These are phyloP conservation scores for Dipodomys stephensi DNA, from an alignment of 2,113 vertebrate genomes.

Conservation along the genomic window DNA sequence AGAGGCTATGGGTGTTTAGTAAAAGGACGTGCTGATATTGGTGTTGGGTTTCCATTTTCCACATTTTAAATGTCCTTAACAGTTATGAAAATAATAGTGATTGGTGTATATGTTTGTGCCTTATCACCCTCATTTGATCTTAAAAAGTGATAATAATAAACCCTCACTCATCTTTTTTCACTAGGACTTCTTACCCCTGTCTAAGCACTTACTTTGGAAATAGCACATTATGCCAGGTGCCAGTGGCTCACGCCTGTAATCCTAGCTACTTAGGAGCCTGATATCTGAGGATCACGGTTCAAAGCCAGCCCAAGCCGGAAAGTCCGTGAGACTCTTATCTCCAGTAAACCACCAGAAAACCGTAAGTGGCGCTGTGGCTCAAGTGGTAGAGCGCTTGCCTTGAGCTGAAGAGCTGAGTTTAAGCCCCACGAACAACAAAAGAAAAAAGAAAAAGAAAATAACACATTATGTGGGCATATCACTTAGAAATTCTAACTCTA, in stretches of 20 bases:
- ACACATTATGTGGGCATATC: not conserved
- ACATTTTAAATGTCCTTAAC: not conserved
- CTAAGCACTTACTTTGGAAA: not conserved
- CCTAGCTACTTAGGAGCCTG: no score
- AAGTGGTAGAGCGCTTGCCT: no score
- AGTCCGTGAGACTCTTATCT: no score
- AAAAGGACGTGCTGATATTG: constrained; percentile 12
- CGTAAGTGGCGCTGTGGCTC: no score
- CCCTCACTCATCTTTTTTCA: not conserved
- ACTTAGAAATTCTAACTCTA: constrained; percentile 29
- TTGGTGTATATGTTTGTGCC: not conserved
- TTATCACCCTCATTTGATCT: not conserved
- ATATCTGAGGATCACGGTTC: no score
- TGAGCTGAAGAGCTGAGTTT: no score
- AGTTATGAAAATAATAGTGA: not conserved
- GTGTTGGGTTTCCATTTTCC: constrained; percentile 8
- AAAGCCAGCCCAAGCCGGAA: no score
- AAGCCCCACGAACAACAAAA: no score
- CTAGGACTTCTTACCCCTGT: not conserved
- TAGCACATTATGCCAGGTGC: not conserved
- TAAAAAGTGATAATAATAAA: constrained; percentile 25
- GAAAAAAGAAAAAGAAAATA: no score
- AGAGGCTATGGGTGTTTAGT: not conserved
- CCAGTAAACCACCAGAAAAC: no score
- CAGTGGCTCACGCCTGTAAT: no score